Evolutionary conservation across 2,888 invertebrate genomes (phyloP), one percentile per base, ranked within the genome.

Genomic region (Lottia scabra): DNA sequence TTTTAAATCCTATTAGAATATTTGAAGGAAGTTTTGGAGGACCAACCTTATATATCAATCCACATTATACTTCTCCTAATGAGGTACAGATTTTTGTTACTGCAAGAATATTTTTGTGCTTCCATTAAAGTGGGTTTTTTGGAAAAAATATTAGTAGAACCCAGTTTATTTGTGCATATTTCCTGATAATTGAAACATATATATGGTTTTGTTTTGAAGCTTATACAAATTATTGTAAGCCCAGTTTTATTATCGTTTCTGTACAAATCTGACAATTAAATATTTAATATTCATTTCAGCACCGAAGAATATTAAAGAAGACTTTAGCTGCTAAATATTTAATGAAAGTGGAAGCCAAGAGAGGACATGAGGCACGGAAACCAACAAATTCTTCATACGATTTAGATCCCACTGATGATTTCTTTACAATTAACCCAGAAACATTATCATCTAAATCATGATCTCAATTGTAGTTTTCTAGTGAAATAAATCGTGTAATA

Each of bases 1-100:
- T 92, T 62, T 87, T 92, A 72, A 93, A 93, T 84, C 91, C 95
- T 89, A 95, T 99, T 0, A 96, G 97, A 91, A 94, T 99, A 87
- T 99, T 99, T 91, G 94, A 94, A 71, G 95, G 95, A 6, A 98
- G 98, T 85, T 99, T 99, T 91, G 94, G 95, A 74, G 99, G 98
- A 5, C 92, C 93, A 74, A 93, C 96, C 27, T 90, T 99, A 70
- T 99, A 98, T 95, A 95, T 97, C 87, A 99, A 99, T 91, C 93
- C 95, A 0, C 91, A 93, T 82, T 99, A 97, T 90, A 91, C 97
- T 0, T 95, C 97, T 76, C 99, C 99, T 19, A 94, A 97, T 67
- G 94, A 93, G 88, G 92, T 93, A 90, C 87, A 85, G 82, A 64
- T 2, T n/a, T 38, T 38, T 4, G 5, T n/a, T n/a, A n/a, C n/a